These are phyloP conservation scores for Sogatella furcifera DNA, from an alignment of 1,140 invertebrate species.

Conservation along the genomic window DNA sequence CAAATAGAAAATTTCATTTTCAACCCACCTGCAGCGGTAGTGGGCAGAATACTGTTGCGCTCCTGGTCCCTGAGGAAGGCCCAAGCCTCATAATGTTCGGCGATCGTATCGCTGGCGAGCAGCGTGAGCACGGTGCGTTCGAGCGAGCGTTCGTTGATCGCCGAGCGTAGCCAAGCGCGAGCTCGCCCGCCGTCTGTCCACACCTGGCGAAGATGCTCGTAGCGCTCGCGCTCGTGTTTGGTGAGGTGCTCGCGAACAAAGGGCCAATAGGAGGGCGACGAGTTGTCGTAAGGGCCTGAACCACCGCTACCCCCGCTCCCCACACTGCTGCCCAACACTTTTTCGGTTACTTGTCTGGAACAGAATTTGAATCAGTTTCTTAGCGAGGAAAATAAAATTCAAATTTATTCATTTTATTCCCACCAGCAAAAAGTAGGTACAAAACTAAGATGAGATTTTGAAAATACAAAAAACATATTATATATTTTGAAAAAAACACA, in stretches of 20 bases:
- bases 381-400: no score
- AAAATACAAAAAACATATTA: no score
- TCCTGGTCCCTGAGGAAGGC: slow-evolving; percentile 69
- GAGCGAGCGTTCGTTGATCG: slow-evolving; percentile 79
- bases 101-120: slow-evolving; percentile 31
- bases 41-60: slow-evolving; percentile 59
- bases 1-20: no score
- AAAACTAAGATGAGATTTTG: no score
- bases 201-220: slow-evolving; percentile 65
- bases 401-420: no score
- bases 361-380: slow-evolving; percentile 1
- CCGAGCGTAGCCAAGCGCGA: slow-evolving; percentile 73
- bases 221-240: slow-evolving; percentile 78
- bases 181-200: slow-evolving; percentile 71
- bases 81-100: slow-evolving; percentile 72
- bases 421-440: no score
- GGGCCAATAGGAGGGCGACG: slow-evolving; percentile 49
- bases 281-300: slow-evolving; percentile 13
- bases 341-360: slow-evolving; percentile 46
- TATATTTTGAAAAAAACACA: no score
- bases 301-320: background rate
- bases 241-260: slow-evolving; percentile 61
- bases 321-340: slow-evolving; percentile 38
- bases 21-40: slow-evolving; percentile 62
- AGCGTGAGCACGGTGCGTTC: slow-evolving; percentile 75